Evolutionary conservation across 2,888 invertebrate genomes (phyloP).

Genomic region (Drosophila peninsularis): DNA sequence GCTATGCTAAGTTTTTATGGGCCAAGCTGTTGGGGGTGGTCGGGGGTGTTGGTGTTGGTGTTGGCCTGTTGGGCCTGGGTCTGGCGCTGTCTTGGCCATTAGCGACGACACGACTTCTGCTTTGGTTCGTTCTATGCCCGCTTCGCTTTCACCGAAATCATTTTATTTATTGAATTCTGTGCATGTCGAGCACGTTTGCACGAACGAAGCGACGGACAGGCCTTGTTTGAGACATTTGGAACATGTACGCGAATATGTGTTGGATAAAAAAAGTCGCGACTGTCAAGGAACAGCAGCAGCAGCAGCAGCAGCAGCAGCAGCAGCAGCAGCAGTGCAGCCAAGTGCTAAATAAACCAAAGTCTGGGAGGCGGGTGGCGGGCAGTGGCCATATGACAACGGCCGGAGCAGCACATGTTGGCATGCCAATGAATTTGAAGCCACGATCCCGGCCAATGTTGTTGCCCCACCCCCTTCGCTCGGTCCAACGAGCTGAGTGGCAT

Average conservation of each 20-base stretch:
- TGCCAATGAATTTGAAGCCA: slow-evolving; percentile 65
- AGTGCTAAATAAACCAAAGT: slow-evolving; percentile 66
- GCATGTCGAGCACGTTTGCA: slow-evolving; percentile 78
- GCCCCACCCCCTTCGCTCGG: background rate
- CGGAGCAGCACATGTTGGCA: slow-evolving; percentile 64
- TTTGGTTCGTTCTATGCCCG: slow-evolving; percentile 42
- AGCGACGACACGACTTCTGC: slow-evolving; percentile 65
- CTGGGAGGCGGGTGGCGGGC: background rate
- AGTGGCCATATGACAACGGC: slow-evolving; percentile 54
- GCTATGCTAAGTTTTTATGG: slow-evolving; percentile 38
- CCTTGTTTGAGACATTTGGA: slow-evolving; percentile 56
- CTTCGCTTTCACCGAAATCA: slow-evolving; percentile 76
- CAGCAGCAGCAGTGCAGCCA: slow-evolving; percentile 22
- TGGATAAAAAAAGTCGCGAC: slow-evolving; percentile 54
- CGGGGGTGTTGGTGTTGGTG: background rate
- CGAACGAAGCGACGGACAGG: slow-evolving; percentile 46
- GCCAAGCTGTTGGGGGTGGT: background rate
- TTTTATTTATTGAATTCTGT: slow-evolving; percentile 77
- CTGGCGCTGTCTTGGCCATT: slow-evolving; percentile 52
- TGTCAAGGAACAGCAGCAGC: slow-evolving; percentile 39
- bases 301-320: slow-evolving; percentile 14
- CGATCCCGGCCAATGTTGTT: slow-evolving; percentile 42
- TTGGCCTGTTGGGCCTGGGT: slow-evolving; percentile 6
- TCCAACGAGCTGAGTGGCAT: slow-evolving; percentile 69
- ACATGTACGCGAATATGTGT: slow-evolving; percentile 59